Base-by-base conservation (phyloP, 2,113 vertebrate genomes). In the Equus przewalskii region DNA sequence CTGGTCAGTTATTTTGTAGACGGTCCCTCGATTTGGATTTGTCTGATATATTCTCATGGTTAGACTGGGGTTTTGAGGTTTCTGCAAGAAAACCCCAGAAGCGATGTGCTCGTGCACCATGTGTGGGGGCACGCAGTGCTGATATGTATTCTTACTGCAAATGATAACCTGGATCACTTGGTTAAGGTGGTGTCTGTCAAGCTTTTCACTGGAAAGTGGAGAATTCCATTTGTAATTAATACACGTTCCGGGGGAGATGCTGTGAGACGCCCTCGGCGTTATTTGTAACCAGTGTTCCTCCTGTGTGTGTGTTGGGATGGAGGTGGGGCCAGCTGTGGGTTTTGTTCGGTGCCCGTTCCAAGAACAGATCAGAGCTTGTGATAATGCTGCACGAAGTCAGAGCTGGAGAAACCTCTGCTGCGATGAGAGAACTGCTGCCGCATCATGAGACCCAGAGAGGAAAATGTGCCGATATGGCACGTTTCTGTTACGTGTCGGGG, bases 61-160 rank as follows among this genome's bases (percentile, higher is more conserved):
- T 36, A 64, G 11, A 33, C 9, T 18, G 22, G 22, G 44, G 44
- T 70, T 62, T 76, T 54, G 83, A 51, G 13, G 30, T 70, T 79
- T 60, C 28, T 67, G 22, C 19, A 64, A 18, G 56, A 75, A 69
- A 7, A 44, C 15, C 62, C 15, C 28, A 19, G 60, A n/a, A 30
- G 44, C 1, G 13, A n/a, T 0, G 2, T 2, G 19, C 6, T 36
- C 19, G 1, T 7, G 26, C 3, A 16, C 73, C 30, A 1, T 2
- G 7, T 5, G 1, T 9, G n/a, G 46, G 10, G 12, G 3, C 22
- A 14, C 3, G 2, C 3, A 8, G 11, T 6, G 30, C 26, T 21
- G 13, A 1, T 4, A 0, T 3, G 15, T 46, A 18, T 51, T n/a
- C 7, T 73, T 82, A 18, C 67, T 41, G 16, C 46, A 26, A 28